These are phyloP conservation scores for Empis livida DNA, from an alignment of 2,888 invertebrate species.

Conservation along the genomic window DNA sequence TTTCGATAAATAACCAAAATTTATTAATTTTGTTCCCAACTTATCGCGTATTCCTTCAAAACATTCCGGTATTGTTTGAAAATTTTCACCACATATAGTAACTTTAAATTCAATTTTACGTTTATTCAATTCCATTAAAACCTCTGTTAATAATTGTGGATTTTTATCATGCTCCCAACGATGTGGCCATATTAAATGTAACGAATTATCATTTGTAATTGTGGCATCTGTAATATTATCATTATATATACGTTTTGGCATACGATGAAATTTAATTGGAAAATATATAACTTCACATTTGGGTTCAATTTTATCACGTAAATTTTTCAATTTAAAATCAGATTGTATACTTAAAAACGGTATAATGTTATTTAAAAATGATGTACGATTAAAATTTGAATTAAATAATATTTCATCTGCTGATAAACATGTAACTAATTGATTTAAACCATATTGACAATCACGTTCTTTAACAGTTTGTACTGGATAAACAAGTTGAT, in stretches of 20 bases:
- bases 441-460: constrained; percentile 64
- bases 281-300: constrained; percentile 52
- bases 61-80: constrained; percentile 44
- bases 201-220: constrained; percentile 5
- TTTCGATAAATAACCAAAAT: constrained; percentile 48
- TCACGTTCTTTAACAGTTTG: constrained; percentile 51
- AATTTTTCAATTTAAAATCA: constrained; percentile 44
- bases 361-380: constrained; percentile 48
- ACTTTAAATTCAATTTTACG: constrained; percentile 43
- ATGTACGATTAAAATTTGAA: constrained; percentile 52
- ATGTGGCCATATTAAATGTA: constrained; percentile 62
- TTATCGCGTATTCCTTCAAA: constrained; percentile 42
- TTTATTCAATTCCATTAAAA: constrained; percentile 38
- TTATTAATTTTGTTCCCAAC: constrained; percentile 37
- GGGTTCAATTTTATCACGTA: constrained; percentile 40
- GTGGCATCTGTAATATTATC: constrained; percentile 3
- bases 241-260: constrained; percentile 22
- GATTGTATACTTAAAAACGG: constrained; percentile 51
- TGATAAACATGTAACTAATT: constrained; percentile 53
- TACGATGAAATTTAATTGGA: constrained; percentile 40
- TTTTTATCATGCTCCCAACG: constrained; percentile 69
- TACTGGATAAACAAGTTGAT: constrained; percentile 59
- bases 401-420: constrained; percentile 59
- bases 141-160: constrained; percentile 49
- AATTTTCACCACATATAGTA: constrained; percentile 48